phyloP scores from a whole-genome alignment of 2,888 invertebrate genomes.

The Ctena decussata region DNA sequence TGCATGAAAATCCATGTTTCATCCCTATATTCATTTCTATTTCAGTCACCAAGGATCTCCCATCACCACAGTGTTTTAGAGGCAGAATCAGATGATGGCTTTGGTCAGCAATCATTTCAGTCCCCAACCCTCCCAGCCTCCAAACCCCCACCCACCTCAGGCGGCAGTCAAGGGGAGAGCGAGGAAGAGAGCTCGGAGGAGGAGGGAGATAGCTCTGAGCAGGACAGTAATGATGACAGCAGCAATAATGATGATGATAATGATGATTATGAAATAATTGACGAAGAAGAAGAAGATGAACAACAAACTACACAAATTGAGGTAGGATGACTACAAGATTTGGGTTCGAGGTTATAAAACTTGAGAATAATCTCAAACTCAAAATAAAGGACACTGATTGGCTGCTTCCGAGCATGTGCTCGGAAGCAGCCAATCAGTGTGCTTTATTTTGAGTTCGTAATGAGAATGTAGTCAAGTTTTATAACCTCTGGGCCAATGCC shows the following conservation, averaged over 20 bases:
- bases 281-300: constrained; percentile 57
- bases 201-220: constrained; percentile 22
- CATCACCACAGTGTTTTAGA: constrained; percentile 36
- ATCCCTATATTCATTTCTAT: too few species aligned
- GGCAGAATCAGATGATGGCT: constrained; percentile 64
- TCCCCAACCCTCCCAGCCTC: constrained; percentile 47
- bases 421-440: too few species aligned
- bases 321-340: constrained; percentile 22
- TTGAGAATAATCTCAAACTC: too few species aligned
- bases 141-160: constrained; percentile 14
- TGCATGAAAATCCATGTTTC: too few species aligned
- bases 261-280: constrained; percentile 45
- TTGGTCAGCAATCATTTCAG: constrained; percentile 60
- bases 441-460: too few species aligned
- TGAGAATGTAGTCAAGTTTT: too few species aligned
- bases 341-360: too few species aligned
- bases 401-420: too few species aligned
- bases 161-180: constrained; percentile 9
- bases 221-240: constrained; percentile 40
- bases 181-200: constrained; percentile 19
- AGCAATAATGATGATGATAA: constrained; percentile 46
- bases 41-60: not conserved
- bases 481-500: too few species aligned
- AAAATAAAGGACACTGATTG: too few species aligned
- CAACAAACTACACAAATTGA: constrained; percentile 68